A percentile compares a stretch with the other conserved stretches of the same genome.
Conservation (phyloP, 2,797 vertebrate genomes). For the Danio jaintianensis region DNA sequence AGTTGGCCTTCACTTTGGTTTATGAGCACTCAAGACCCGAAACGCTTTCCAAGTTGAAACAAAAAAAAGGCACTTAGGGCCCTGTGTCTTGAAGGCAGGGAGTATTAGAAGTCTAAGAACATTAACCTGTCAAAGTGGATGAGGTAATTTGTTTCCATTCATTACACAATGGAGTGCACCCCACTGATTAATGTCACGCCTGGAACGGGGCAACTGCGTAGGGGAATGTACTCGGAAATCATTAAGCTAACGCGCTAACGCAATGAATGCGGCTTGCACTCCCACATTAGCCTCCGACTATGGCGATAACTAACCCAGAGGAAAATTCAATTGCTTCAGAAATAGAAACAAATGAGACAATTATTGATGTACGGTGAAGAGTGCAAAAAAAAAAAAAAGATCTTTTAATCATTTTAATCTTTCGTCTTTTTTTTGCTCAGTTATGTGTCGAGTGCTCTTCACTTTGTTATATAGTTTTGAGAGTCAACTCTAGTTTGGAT, state of each 20-base stretch:
- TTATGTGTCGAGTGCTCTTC: background rate
- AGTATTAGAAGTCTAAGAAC: slow-evolving; percentile 38
- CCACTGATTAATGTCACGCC: slow-evolving; percentile 47
- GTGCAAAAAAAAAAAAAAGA: background rate
- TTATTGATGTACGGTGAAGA: slow-evolving; percentile 6
- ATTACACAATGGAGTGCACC: slow-evolving; percentile 49
- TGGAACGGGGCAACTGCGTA: slow-evolving; percentile 16
- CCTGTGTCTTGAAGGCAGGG: slow-evolving; percentile 1
- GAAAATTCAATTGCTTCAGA: slow-evolving; percentile 17
- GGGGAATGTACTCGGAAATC: slow-evolving; percentile 31
- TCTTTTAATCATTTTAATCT: background rate
- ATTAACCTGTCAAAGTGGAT: slow-evolving; percentile 49
- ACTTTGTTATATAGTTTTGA: background rate
- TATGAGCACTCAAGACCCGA: slow-evolving; percentile 29
- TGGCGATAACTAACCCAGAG: background rate
- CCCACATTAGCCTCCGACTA: background rate
- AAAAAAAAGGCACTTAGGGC: slow-evolving; percentile 36
- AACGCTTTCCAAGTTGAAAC: slow-evolving; percentile 31
- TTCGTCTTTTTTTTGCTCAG: background rate
- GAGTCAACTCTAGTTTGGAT: background rate
- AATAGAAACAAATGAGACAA: slow-evolving; percentile 21
- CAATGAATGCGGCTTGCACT: slow-evolving; percentile 6
- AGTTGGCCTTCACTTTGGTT: background rate
- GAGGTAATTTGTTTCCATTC: slow-evolving; percentile 52
- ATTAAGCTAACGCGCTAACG: slow-evolving; percentile 43